A percentile compares a stretch with the other conserved stretches of the same genome.
phyloP scores from a whole-genome alignment of 2,888 invertebrate genomes.

The Sminthurides aquaticus region DNA sequence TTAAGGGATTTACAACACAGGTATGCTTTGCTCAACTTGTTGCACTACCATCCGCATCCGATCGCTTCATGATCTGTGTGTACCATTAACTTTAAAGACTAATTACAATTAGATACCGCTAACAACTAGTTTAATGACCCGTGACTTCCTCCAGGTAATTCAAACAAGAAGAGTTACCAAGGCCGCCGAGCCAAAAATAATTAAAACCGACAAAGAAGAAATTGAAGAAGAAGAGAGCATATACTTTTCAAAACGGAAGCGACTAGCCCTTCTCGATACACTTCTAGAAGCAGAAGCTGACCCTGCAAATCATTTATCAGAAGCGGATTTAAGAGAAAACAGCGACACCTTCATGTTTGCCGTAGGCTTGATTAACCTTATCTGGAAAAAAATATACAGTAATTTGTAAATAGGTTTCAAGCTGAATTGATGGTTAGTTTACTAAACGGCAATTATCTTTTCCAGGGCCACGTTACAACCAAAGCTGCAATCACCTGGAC shows the following conservation, averaged over 20 bases:
- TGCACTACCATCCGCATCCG: too few species aligned
- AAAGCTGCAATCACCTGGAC: slow-evolving; percentile 28
- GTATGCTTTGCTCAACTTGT: too few species aligned
- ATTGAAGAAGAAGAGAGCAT: not conserved
- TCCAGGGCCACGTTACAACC: slow-evolving; percentile 37
- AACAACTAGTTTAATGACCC: not conserved
- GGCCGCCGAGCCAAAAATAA: not conserved
- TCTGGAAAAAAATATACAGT: too few species aligned
- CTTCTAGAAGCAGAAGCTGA: slow-evolving; percentile 47
- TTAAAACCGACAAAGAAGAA: not conserved
- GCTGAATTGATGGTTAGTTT: too few species aligned
- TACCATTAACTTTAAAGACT: not conserved
- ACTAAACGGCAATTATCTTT: too few species aligned
- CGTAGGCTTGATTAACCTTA: slow-evolving; percentile 48
- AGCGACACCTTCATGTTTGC: slow-evolving; percentile 61
- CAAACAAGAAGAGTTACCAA: not conserved
- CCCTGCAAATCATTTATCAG: slow-evolving; percentile 53
- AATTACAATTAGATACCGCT: not conserved
- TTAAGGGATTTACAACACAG: too few species aligned
- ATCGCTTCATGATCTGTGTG: not conserved
- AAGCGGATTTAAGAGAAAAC: slow-evolving; percentile 75
- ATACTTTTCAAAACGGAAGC: not conserved
- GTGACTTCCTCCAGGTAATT: not conserved
- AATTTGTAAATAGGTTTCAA: too few species aligned
- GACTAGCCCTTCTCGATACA: not conserved